These are phyloP conservation scores for Acanthochromis polyacanthus DNA, from an alignment of 2,113 vertebrate genomes.

Conservation along the genomic window DNA sequence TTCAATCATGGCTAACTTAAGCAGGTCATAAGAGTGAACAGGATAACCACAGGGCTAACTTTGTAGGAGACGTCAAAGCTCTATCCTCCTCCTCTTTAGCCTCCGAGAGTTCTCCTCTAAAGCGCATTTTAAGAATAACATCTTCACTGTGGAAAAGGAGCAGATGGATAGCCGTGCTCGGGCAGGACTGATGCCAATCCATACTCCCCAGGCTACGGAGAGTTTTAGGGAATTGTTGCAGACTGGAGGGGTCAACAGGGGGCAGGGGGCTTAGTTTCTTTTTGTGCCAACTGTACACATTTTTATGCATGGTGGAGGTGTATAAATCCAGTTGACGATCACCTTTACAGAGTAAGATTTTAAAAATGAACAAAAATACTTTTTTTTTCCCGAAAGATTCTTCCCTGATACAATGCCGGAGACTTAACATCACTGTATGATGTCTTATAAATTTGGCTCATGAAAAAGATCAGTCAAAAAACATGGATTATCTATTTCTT, in stretches of 20 bases:
- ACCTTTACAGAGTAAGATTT: not conserved
- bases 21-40: conserved; percentile 76
- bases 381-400: not conserved
- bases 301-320: not conserved
- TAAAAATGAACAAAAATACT: not conserved
- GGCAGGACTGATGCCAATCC: conserved; percentile 71
- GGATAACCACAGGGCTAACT: conserved; percentile 79
- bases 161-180: conserved; percentile 62
- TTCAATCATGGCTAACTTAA: conserved; percentile 79
- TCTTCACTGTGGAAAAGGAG: conserved; percentile 74
- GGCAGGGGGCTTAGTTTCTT: conserved; percentile 4
- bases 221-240: conserved; percentile 63
- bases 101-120: conserved; percentile 73
- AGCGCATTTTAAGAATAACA: conserved; percentile 78
- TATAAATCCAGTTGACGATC: not conserved
- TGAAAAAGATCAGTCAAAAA: not conserved
- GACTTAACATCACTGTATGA: not conserved
- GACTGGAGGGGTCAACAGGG: conserved; percentile 51
- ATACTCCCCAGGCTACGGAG: conserved; percentile 67
- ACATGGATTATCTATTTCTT: not conserved
- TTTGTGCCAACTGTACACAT: conserved; percentile 8
- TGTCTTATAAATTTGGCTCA: not conserved
- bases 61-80: conserved; percentile 76
- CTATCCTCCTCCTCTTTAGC: conserved; percentile 72
- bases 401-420: not conserved